Evolutionary conservation across 30 jellyfish, hydroid and myxozoan species (phyloP), one percentile per base, ranked within the genome.

Genomic region (Cassiopea xamachana): DNA sequence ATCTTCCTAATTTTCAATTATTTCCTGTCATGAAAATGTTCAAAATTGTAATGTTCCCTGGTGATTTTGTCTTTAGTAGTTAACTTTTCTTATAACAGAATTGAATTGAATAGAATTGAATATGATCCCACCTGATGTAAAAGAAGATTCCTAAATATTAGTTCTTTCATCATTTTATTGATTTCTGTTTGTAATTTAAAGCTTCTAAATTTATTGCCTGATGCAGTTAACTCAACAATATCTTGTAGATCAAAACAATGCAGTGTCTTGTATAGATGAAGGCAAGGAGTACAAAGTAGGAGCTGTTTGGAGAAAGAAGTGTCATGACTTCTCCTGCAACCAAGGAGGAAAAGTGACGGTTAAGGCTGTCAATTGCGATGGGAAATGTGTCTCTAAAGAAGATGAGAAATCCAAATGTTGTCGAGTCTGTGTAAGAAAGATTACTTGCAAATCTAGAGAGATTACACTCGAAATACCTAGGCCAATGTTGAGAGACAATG

Each of bases 401-500:
- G 16, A 48, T 60, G 48, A 45, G 68, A 71, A 14, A 4, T 39
- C 58, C 14, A 45, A 39, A 17, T 87, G 94, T 69, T 87, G 94
- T 77, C 89, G 84, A 4, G 79, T 87, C 14, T 87, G 94, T 58
- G 62, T 46, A 72, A 60, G 77, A 16, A 87, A 69, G 16, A 47
- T 87, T 12, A 64, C 82, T 48, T 87, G 94, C 81, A 44, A 59
- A 1, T 44, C 94, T 0, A 78, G 79, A 44, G 94, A 87, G 48
- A 75, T 87, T 1, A 27, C 18, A 61, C 17, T 87, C 2, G 94
- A 76, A 48, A 67, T 87, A 27, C 94, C 94, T 10, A 60, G 69
- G 77, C 82, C 60, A n/a, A 50, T 87, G 84, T 55, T 87, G 55
- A 8, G 61, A 3, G 73, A 73, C 7, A 60, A 51, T 1, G 78